Evolutionary conservation across 2,888 invertebrate species (phyloP).

Genomic region (Epinotia brunnichana): DNA sequence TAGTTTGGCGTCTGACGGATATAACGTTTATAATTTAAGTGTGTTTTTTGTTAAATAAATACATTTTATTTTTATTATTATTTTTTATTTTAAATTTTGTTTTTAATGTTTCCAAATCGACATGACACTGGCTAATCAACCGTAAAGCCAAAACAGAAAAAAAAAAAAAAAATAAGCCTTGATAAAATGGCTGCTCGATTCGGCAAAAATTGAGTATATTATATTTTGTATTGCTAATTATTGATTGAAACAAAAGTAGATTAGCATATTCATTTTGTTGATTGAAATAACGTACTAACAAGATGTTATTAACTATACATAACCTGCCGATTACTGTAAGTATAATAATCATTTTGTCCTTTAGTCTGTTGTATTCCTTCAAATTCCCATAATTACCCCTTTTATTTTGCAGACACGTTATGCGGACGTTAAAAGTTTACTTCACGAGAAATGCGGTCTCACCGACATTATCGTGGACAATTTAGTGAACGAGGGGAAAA

Average conservation of each 20-base stretch:
- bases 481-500: slow-evolving; percentile 47
- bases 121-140: no score
- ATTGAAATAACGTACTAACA: slow-evolving; percentile 6
- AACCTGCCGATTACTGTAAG: slow-evolving; percentile 43
- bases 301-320: slow-evolving; percentile 44
- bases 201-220: background rate
- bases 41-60: no score
- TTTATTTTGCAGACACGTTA: slow-evolving; percentile 51
- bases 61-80: no score
- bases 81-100: no score
- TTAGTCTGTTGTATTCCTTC: background rate
- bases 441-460: slow-evolving; percentile 56
- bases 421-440: slow-evolving; percentile 55
- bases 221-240: background rate
- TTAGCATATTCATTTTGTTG: background rate
- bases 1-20: no score
- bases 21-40: no score
- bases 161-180: background rate
- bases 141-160: no score
- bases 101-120: no score
- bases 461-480: slow-evolving; percentile 58
- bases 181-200: background rate
- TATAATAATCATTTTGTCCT: background rate
- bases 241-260: background rate
- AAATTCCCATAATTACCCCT: background rate